Evolutionary conservation across 2,888 invertebrate species (phyloP), one percentile per base, ranked within the genome.

Genomic region (Resseliella maxima): DNA sequence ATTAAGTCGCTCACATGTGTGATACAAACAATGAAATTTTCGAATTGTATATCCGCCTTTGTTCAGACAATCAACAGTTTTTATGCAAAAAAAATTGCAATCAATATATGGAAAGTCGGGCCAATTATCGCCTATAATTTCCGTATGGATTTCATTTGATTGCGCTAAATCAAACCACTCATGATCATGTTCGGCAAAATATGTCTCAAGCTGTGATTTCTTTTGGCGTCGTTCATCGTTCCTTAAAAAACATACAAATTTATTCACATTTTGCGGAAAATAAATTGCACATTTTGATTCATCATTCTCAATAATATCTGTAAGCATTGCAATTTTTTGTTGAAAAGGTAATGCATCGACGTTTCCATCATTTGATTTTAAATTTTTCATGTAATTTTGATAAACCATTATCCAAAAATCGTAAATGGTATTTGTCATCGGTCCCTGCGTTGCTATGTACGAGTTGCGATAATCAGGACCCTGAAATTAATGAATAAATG

Each of bases 381-480:
- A 8, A 15, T 86, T 27, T 86, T 89, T 92, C 88, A 87, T 89
- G 41, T 89, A 91, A 89, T 94, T 94, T 89, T 94, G 94, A 86
- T 92, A 91, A 6, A 97, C 94, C 97, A 98, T 97, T 50, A 94
- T 93, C 98, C 98, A 98, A 91, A 98, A 97, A 90, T 98, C 98
- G 88, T 93, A 94, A 86, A 97, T 94, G 0, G 98, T 98, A 90
- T 97, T 96, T 36, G 95, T 93, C 90, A 98, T 93, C 0, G 98
- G 98, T 12, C 98, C 98, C 91, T 98, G 98, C 0, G 98, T 97
- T 21, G 97, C 98, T 87, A 98, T 96, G 91, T 97, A 98, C 85
- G 95, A 94, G 89, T 95, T 95, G 87, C 94, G 95, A 87, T 96
- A 96, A 90, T 97, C 97, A 89, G 97, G 97, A 87, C 98, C 98